Base-by-base conservation (phyloP, 2,888 invertebrate genomes). In the Patella caerulea region DNA sequence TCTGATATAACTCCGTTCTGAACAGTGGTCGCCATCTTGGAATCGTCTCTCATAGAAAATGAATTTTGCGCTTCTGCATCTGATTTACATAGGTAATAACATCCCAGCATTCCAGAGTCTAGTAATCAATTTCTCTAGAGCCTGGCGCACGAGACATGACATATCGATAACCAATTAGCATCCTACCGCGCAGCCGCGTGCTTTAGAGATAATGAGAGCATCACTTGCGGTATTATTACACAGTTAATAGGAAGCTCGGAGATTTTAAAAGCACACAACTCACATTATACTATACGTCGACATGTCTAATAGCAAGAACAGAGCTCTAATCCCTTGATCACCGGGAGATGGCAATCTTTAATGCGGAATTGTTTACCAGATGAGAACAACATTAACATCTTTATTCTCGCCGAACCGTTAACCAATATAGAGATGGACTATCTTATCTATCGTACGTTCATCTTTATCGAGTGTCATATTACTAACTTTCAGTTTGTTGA, bases 71-170 rank as follows among this genome's bases (percentile, higher is more conserved):
- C 24, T 69, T 54, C 72, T 74, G 77, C 74, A 76, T 75, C 78
- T 78, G 77, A 82, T 80, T 78, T 77, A 82, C 82, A 83, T 79
- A 82, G 81, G 82, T 82, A 81, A 82, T 77, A 76, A 71, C 76
- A 71, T 79, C 83, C 81, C 81, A 80, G 77, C 78, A 80, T 83
- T 79, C 84, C 75, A 34, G 65, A 79, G 81, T 78, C 78, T 84
- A 45, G 45, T 45, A 82, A 83, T 83, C 82, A 84, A 84, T 83
- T 82, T 79, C 76, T 70, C 17, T 45, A 53, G 24, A 55, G 52
- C 24, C 54, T 72, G 53, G 72, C 53, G 65, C 65, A 65, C 65
- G 65, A 65, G 65, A 65, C 65, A 65, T 24, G 65, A 65, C 65
- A 65, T 65, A 65, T 65, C 65, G 65, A 65, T 65, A 65, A 65